Evolutionary conservation across 2,113 vertebrate genomes (phyloP).

Genomic region (Willisornis vidua): DNA sequence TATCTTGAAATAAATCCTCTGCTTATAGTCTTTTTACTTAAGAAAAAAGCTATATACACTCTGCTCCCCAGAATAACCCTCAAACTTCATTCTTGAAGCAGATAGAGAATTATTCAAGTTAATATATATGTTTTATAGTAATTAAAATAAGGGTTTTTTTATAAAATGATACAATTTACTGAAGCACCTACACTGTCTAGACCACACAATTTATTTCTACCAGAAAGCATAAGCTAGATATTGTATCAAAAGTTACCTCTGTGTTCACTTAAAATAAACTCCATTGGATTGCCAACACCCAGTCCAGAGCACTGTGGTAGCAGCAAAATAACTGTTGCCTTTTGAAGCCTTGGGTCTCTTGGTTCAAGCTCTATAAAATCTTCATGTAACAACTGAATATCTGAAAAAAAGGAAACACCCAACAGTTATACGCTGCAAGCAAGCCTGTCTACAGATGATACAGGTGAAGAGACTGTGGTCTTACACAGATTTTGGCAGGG

Average conservation of each 20-base stretch:
- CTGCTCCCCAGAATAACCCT: neutral
- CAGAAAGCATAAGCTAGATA: neutral
- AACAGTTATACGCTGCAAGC: neutral
- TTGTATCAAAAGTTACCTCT: slow-evolving; percentile 75
- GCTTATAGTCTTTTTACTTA: neutral
- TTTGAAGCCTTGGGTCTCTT: slow-evolving; percentile 75
- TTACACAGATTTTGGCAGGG: neutral
- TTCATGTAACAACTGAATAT: slow-evolving; percentile 83
- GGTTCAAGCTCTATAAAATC: slow-evolving; percentile 78
- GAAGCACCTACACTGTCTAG: neutral
- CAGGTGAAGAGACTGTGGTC: neutral
- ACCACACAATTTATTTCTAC: neutral
- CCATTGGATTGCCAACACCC: slow-evolving; percentile 85
- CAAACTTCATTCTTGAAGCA: neutral
- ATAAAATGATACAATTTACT: neutral
- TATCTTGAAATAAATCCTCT: neutral
- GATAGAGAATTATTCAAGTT: neutral
- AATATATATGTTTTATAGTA: neutral
- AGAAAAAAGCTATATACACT: neutral
- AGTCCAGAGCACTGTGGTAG: slow-evolving; percentile 86
- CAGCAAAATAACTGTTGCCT: slow-evolving; percentile 82
- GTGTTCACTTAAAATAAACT: slow-evolving; percentile 86
- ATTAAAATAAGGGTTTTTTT: neutral
- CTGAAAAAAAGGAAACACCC: slow-evolving; percentile 58
- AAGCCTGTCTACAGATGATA: neutral